phyloP scores from a whole-genome alignment of 2,797 vertebrate genomes.

The Selene dorsalis region DNA sequence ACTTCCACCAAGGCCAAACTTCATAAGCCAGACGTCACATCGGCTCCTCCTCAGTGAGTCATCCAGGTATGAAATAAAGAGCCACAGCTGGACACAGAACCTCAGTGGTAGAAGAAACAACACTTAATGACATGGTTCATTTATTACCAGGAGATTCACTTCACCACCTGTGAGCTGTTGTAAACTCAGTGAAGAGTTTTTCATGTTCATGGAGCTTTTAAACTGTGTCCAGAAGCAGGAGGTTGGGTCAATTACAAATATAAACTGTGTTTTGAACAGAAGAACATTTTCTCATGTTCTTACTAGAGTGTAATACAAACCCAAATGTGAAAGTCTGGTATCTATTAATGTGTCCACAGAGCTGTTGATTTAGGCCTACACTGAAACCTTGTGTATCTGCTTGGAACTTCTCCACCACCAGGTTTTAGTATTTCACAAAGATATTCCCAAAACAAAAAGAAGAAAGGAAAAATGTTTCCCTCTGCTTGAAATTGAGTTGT shows the following conservation, averaged over 20 bases:
- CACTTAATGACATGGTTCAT: background rate
- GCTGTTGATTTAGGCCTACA: background rate
- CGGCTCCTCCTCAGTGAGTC: too few species aligned
- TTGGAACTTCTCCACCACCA: constrained; percentile 13
- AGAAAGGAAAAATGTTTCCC: background rate
- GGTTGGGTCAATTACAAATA: too few species aligned
- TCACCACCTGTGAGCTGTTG: background rate
- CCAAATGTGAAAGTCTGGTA: too few species aligned
- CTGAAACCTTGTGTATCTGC: background rate
- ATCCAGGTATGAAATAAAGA: too few species aligned
- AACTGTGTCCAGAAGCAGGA: too few species aligned
- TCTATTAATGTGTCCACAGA: background rate
- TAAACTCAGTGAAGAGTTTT: background rate
- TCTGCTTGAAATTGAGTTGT: too few species aligned
- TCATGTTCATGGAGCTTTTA: background rate
- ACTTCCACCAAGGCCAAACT: too few species aligned
- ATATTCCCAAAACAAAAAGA: background rate
- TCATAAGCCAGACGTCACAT: too few species aligned
- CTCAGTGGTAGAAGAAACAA: background rate
- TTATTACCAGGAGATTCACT: background rate
- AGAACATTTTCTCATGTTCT: too few species aligned
- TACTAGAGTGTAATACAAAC: background rate
- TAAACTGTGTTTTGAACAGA: too few species aligned
- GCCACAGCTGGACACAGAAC: background rate
- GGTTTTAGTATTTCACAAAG: constrained; percentile 28